phyloP scores from a whole-genome alignment of 2,888 invertebrate species.

The Aquatica leii region DNA sequence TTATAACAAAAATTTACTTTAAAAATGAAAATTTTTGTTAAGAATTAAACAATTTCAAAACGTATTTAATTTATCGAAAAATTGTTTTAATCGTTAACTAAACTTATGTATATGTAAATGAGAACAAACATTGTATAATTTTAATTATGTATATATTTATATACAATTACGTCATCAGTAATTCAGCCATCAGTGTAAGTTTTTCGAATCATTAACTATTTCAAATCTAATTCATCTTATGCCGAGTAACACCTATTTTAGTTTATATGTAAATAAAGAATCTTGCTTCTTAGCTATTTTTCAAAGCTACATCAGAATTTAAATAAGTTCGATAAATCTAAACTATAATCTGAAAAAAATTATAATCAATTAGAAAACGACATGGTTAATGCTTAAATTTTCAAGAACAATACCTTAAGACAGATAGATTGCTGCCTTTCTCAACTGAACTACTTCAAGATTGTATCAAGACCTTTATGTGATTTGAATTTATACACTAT shows the following conservation, averaged over 20 bases:
- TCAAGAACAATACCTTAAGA: conserved; percentile 42
- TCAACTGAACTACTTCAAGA: conserved; percentile 37
- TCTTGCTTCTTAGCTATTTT: too few species aligned
- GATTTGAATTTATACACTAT: conserved; percentile 44
- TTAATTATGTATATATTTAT: conserved; percentile 55
- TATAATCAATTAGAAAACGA: conserved; percentile 31
- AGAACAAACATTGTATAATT: too few species aligned
- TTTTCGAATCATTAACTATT: conserved; percentile 27
- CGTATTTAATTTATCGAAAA: too few species aligned
- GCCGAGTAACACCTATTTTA: conserved; percentile 28
- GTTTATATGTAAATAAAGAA: too few species aligned
- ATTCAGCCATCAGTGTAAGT: conserved; percentile 35
- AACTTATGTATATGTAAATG: too few species aligned
- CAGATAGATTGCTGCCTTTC: conserved; percentile 40
- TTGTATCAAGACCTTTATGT: conserved; percentile 33
- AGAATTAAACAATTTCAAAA: too few species aligned
- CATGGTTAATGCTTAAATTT: conserved; percentile 40
- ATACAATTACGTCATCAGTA: conserved; percentile 52
- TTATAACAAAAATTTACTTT: too few species aligned
- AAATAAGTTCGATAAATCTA: too few species aligned
- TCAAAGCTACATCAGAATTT: too few species aligned
- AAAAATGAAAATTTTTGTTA: too few species aligned
- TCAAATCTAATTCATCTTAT: conserved; percentile 27
- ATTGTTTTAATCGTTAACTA: too few species aligned
- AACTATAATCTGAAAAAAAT: not conserved